These are phyloP conservation scores for Eristalis intricaria DNA, from an alignment of 2,888 invertebrate genomes.

Conservation along the genomic window DNA sequence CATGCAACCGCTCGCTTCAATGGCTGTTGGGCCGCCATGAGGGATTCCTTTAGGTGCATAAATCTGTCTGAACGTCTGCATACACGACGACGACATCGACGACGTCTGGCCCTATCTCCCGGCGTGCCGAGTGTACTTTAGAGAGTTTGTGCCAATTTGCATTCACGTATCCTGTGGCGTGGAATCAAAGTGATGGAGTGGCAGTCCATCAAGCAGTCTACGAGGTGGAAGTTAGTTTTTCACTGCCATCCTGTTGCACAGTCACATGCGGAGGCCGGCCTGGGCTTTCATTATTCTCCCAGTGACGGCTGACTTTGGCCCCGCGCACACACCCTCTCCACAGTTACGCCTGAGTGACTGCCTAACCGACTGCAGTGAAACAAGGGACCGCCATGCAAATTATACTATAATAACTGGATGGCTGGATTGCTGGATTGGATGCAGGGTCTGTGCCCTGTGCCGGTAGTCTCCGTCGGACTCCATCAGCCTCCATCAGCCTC, in stretches of 20 bases:
- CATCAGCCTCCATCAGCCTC: not conserved
- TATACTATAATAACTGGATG: slow-evolving; percentile 57
- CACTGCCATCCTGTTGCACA: slow-evolving; percentile 61
- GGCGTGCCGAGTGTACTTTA: slow-evolving; percentile 11
- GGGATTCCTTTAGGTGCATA: slow-evolving; percentile 54
- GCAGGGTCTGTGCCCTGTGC: slow-evolving; percentile 3
- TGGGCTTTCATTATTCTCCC: slow-evolving; percentile 46
- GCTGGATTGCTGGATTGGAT: slow-evolving; percentile 19
- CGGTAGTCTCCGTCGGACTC: too few species aligned
- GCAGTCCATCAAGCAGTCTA: slow-evolving; percentile 64
- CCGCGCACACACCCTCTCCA: not conserved
- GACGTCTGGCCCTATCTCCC: not conserved
- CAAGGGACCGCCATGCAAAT: slow-evolving; percentile 60
- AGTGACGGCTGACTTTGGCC: slow-evolving; percentile 49
- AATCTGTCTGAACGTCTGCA: not conserved
- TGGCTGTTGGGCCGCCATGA: slow-evolving; percentile 22
- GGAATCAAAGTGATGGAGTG: slow-evolving; percentile 68
- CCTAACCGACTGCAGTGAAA: slow-evolving; percentile 66
- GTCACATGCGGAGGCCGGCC: not conserved
- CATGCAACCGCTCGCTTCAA: slow-evolving; percentile 7
- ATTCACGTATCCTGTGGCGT: slow-evolving; percentile 67
- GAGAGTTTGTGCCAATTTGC: slow-evolving; percentile 67
- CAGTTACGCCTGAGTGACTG: slow-evolving; percentile 41
- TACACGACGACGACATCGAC: not conserved
- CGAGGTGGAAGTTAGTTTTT: slow-evolving; percentile 58